phyloP scores from a whole-genome alignment of 2,888 invertebrate species.

The Caenorhabditis wallacei region DNA sequence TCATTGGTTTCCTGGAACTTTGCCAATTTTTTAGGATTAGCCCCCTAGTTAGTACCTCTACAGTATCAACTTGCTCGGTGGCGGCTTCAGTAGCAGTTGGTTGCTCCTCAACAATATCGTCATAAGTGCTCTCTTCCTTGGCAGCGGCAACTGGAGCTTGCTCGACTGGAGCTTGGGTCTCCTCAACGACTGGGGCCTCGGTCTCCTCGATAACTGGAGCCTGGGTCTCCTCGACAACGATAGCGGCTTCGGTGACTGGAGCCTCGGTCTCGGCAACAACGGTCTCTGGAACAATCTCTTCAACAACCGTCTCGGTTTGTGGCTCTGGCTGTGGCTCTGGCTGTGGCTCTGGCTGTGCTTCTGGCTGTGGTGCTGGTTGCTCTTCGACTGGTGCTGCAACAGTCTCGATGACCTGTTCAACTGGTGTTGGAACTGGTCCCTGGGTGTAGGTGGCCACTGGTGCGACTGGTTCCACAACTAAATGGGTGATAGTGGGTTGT shows the following conservation, averaged over 20 bases:
- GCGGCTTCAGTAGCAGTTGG: constrained; percentile 62
- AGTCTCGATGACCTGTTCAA: constrained; percentile 47
- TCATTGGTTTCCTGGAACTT: constrained; percentile 71
- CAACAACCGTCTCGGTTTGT: constrained; percentile 36
- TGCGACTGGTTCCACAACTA: constrained; percentile 62
- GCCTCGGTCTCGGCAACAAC: constrained; percentile 44
- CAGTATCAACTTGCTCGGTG: constrained; percentile 54
- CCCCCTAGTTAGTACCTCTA: no score
- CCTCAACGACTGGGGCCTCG: constrained; percentile 41
- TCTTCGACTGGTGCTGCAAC: constrained; percentile 14
- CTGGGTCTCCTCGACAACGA: constrained; percentile 31
- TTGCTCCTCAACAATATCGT: constrained; percentile 76
- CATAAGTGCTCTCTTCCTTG: constrained; percentile 75
- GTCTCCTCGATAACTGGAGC: constrained; percentile 46
- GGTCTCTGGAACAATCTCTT: constrained; percentile 49
- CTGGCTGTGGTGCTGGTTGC: constrained; percentile 37
- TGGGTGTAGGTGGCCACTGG: constrained; percentile 61
- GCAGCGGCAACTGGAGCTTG: constrained; percentile 58
- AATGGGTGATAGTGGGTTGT: constrained; percentile 31
- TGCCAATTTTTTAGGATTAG: no score
- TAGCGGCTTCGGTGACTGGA: constrained; percentile 40
- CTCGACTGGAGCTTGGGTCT: constrained; percentile 45
- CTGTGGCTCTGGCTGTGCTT: background rate
- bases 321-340: constrained; percentile 28
- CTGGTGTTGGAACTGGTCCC: constrained; percentile 59